Base-by-base conservation (phyloP, 2,888 invertebrate species). In the Pyrochroa serraticornis region DNA sequence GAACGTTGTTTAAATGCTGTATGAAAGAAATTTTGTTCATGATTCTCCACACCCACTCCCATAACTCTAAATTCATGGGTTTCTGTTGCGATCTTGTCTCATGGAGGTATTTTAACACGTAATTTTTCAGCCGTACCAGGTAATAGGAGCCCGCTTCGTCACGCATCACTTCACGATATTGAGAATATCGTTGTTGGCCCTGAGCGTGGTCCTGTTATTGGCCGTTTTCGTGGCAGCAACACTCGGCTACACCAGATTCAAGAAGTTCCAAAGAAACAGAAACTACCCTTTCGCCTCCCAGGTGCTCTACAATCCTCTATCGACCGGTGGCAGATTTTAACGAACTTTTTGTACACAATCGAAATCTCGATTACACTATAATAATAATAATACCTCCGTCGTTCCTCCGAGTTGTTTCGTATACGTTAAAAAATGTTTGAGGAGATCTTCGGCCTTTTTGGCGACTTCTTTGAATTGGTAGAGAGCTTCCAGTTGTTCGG, bases 381-480 rank as follows among this genome's bases (percentile, higher is more conserved):
- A 44, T 9, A 7, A 32, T 31, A 13, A 36, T 46, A 32, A n/a
- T 79, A 89, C 89, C 87, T 89, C 83, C 77, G 82, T 80, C 73
- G 82, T 84, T 74, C 86, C 87, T 75, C 81, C 82, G 67, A 84
- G 81, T 77, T 87, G 85, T 79, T 87, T 85, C 59, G 90, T 86
- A 81, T 87, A 88, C 70, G 86, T 85, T 72, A 92, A 80, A 82
- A 89, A 91, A 80, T 89, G 87, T 80, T 88, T 87, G 75, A 92
- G 83, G 68, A 90, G 84, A 72, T 85, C 83, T 79, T 92, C 89
- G 42, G 90, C 87, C 79, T 89, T 90, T 71, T 86, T 86, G 73
- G 92, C 88, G 67, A 86, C 82, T 75, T 89, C 88, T 78, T 88
- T 87, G 82, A 92, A 92, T 72, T 87, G 88, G 79, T 88, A 87